phyloP scores from a whole-genome alignment of 2,888 invertebrate genomes.

The Lymantria dispar region DNA sequence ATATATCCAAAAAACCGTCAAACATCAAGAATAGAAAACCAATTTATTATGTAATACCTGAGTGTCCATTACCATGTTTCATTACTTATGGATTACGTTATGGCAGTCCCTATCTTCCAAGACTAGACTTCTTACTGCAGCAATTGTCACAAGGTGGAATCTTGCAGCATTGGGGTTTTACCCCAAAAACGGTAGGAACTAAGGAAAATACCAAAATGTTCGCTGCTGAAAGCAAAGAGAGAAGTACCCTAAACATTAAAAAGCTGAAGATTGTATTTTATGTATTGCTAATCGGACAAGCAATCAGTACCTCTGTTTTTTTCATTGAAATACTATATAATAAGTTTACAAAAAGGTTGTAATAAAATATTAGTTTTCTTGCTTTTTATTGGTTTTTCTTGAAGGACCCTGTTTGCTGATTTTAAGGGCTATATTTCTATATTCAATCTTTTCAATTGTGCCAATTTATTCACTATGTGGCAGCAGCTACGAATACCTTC shows the following conservation, averaged over 20 bases:
- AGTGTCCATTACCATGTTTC: slow-evolving; percentile 81
- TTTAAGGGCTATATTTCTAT: slow-evolving; percentile 84
- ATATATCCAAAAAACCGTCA: slow-evolving; percentile 47
- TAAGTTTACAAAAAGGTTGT: not conserved
- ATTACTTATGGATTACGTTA: slow-evolving; percentile 81
- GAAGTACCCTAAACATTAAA: slow-evolving; percentile 56
- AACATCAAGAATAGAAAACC: slow-evolving; percentile 66
- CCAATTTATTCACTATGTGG: too few species aligned
- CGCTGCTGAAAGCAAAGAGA: slow-evolving; percentile 45
- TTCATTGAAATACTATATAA: slow-evolving; percentile 43
- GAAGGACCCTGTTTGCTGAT: slow-evolving; percentile 84
- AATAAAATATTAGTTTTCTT: slow-evolving; percentile 81
- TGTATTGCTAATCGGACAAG: slow-evolving; percentile 51
- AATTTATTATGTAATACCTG: slow-evolving; percentile 69
- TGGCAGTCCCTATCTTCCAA: slow-evolving; percentile 80
- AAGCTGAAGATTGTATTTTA: slow-evolving; percentile 75
- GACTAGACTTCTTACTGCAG: slow-evolving; percentile 67
- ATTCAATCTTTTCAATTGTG: slow-evolving; percentile 70
- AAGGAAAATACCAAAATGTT: slow-evolving; percentile 35
- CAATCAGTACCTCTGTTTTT: slow-evolving; percentile 50
- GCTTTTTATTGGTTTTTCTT: slow-evolving; percentile 86
- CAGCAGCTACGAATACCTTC: too few species aligned
- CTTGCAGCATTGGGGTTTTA: slow-evolving; percentile 60
- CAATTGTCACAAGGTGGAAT: slow-evolving; percentile 78
- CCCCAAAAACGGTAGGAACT: slow-evolving; percentile 55